These are phyloP conservation scores for Nannoperca australis DNA, from an alignment of 2,797 vertebrate genomes.

Conservation along the genomic window DNA sequence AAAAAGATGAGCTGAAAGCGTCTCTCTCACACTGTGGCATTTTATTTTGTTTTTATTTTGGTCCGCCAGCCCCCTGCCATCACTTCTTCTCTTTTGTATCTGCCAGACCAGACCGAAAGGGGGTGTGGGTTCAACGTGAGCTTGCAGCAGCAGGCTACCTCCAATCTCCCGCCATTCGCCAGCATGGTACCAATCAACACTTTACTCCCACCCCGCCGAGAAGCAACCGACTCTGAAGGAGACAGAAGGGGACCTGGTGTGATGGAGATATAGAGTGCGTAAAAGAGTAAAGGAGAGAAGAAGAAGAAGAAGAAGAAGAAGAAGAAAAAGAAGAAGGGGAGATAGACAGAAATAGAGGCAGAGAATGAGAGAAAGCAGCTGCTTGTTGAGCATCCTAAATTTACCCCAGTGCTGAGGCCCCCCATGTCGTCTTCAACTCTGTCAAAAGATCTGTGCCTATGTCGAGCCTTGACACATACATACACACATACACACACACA, in stretches of 20 bases:
- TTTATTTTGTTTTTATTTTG: constrained; percentile 56
- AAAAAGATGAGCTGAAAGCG: constrained; percentile 50
- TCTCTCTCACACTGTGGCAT: constrained; percentile 28
- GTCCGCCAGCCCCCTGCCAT: constrained; percentile 25
- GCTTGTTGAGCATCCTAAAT: constrained; percentile 61
- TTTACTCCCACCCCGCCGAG: constrained; percentile 70
- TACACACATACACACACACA: constrained; percentile 17
- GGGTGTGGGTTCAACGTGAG: constrained; percentile 57
- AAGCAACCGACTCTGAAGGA: constrained; percentile 71
- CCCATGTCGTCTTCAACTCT: constrained; percentile 44
- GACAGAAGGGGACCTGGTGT: constrained; percentile 64
- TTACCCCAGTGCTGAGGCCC: constrained; percentile 48
- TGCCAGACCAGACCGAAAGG: constrained; percentile 57
- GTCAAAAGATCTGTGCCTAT: constrained; percentile 50
- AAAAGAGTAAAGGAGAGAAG: constrained; percentile 35
- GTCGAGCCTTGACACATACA: constrained; percentile 18
- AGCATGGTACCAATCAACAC: constrained; percentile 85
- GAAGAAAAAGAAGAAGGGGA: constrained; percentile 23
- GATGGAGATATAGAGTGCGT: constrained; percentile 55
- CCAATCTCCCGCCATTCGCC: constrained; percentile 77
- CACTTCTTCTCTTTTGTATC: constrained; percentile 57
- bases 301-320: constrained; percentile 19
- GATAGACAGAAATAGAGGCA: constrained; percentile 65
- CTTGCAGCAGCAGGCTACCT: constrained; percentile 58
- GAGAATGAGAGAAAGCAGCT: constrained; percentile 53